These are phyloP conservation scores for Scrobipalpa costella DNA, from an alignment of 2,888 invertebrate genomes.

Conservation along the genomic window DNA sequence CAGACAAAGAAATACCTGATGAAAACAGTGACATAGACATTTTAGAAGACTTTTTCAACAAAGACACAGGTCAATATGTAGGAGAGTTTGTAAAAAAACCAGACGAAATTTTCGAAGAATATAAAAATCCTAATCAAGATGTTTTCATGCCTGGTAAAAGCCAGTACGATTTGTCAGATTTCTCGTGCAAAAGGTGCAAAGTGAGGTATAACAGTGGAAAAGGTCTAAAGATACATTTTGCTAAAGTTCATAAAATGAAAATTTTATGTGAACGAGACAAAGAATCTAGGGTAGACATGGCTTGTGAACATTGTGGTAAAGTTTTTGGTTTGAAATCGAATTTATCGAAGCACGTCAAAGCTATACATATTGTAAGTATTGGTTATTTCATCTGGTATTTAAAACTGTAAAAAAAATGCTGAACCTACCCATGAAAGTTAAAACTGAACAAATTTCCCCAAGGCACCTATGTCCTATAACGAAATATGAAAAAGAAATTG, in stretches of 20 bases:
- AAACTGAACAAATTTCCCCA: too few relatives aligned
- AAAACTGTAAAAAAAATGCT: neutral
- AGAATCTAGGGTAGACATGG: constrained; percentile 21
- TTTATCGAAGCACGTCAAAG: constrained; percentile 48
- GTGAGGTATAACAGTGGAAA: constrained; percentile 43
- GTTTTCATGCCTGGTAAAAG: neutral
- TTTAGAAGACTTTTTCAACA: constrained; percentile 50
- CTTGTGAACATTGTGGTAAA: constrained; percentile 55
- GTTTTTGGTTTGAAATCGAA: constrained; percentile 34
- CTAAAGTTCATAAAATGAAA: constrained; percentile 47
- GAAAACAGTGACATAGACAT: constrained; percentile 43
- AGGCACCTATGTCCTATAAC: too few relatives aligned
- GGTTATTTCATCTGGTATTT: neutral
- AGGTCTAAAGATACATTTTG: constrained; percentile 52
- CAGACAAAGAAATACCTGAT: constrained; percentile 37
- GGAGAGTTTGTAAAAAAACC: constrained; percentile 17
- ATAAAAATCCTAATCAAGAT: neutral
- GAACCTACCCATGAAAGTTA: too few relatives aligned
- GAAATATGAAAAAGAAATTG: too few relatives aligned
- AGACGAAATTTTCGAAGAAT: constrained; percentile 16
- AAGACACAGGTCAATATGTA: constrained; percentile 25
- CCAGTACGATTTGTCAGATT: constrained; percentile 22
- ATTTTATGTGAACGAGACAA: constrained; percentile 28
- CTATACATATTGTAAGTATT: constrained; percentile 18
- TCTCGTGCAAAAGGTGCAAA: constrained; percentile 56